phyloP scores from a whole-genome alignment of 2,888 invertebrate genomes.

The Lamproptera curius region DNA sequence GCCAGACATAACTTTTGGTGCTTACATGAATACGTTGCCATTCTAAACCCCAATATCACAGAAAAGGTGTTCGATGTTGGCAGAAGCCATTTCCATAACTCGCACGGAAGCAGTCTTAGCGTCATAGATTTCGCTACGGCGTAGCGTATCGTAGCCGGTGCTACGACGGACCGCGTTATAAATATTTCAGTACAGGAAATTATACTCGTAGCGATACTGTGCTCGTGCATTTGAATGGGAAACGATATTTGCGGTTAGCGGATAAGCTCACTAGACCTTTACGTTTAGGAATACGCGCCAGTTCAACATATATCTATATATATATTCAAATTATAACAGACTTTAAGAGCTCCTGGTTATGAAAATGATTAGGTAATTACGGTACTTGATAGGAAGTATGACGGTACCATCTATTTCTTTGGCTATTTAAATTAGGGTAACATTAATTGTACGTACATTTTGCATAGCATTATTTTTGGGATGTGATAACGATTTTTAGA shows the following conservation, averaged over 20 bases:
- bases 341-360: no score
- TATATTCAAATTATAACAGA: no score
- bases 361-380: no score
- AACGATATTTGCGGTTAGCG: slow-evolving; percentile 50
- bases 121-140: slow-evolving; percentile 51
- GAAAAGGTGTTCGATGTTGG: slow-evolving; percentile 33
- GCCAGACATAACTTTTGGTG: slow-evolving; percentile 12
- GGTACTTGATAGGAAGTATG: no score
- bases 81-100: slow-evolving; percentile 39
- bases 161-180: slow-evolving; percentile 52
- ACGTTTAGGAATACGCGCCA: slow-evolving; percentile 27
- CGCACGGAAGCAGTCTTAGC: slow-evolving; percentile 39
- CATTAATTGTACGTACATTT: no score
- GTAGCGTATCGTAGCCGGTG: slow-evolving; percentile 33
- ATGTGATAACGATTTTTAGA: no score
- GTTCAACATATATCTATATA: no score
- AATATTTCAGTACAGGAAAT: slow-evolving; percentile 76
- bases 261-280: slow-evolving; percentile 39
- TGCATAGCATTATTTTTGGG: no score
- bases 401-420: no score
- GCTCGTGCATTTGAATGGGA: slow-evolving; percentile 53
- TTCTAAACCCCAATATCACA: slow-evolving; percentile 24
- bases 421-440: no score
- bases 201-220: slow-evolving; percentile 67
- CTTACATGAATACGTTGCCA: background rate